Base-by-base conservation (phyloP, 2,888 invertebrate genomes). In the Dynastes hyllus region DNA sequence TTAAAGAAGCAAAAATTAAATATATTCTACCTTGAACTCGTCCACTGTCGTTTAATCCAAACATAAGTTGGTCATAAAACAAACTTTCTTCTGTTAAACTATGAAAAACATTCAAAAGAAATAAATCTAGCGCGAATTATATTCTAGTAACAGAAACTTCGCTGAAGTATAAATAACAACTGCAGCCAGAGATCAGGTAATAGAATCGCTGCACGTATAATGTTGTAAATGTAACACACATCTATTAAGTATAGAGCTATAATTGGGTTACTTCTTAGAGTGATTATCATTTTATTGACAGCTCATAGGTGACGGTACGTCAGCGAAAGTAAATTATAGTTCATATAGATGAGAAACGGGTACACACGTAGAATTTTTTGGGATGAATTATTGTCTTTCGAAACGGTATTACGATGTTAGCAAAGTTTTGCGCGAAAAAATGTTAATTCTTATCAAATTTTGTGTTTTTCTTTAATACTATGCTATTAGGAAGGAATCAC, bases 161-260 rank as follows among this genome's bases (percentile, higher is more conserved):
- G 50, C 45, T 78, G 71, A 78, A 61, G 73, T 78, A 63, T 66
- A 61, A 63, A 73, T 61, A 78, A 78, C 70, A 63, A 79, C 79
- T 79, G 75, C 63, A 13, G 76, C 27, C 73, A 9, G 63, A 22
- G 45, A 76, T 65, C 69, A 66, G 29, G 67, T 40, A 50, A 32
- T 51, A 66, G 78, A 75, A 67, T 29, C 27, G 32, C 9, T 32
- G 27, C 32, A 29, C 16, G 4, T 22, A 37, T 37, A 22, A 8
- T 55, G 16, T 11, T 32, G 11, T 75, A 37, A 40, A 9, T 37
- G 32, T 27, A 29, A 69, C 63, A 40, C 6, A 16, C 45, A 37
- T 45, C 58, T 63, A 29, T 63, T 61, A 55, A 61, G 73, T 55
- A 22, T 22, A 22, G 27, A 73, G 40, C 58, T 61, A 58, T 75